Conservation (phyloP, 2,888 invertebrate genomes). For the Frankliniella fusca region DNA sequence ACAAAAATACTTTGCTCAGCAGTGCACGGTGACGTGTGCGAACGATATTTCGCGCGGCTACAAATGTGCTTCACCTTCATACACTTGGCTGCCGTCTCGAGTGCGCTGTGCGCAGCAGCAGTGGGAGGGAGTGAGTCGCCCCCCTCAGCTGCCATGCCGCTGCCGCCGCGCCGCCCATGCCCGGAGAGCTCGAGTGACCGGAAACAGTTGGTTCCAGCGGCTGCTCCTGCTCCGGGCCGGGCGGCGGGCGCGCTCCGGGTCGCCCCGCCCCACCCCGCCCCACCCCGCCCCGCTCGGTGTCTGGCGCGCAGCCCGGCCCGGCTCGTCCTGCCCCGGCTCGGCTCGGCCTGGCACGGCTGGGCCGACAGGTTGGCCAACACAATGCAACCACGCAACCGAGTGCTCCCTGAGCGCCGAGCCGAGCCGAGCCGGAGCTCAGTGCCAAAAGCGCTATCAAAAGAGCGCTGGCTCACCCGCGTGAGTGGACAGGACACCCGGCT, state of each 20-base stretch:
- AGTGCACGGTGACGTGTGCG: too few species aligned
- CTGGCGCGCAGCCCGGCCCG: not conserved
- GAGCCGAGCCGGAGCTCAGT: not conserved
- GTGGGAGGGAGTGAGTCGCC: too few species aligned
- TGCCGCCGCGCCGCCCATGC: not conserved
- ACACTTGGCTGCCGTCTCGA: too few species aligned
- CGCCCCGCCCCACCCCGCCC: not conserved
- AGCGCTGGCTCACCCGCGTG: not conserved
- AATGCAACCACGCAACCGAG: not conserved
- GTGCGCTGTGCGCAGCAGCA: too few species aligned
- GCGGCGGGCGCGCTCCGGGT: not conserved
- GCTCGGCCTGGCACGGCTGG: not conserved
- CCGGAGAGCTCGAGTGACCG: slow-evolving; percentile 1
- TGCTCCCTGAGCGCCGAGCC: not conserved
- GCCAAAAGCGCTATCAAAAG: not conserved
- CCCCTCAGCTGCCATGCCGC: too few species aligned
- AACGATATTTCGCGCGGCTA: too few species aligned
- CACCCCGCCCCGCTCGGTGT: not conserved
- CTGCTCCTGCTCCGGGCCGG: not conserved
- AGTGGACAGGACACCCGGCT: not conserved
- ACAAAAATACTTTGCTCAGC: too few species aligned
- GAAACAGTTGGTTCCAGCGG: slow-evolving; percentile 21
- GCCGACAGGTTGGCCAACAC: slow-evolving; percentile 15
- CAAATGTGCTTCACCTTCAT: too few species aligned
- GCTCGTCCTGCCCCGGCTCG: not conserved